These are phyloP conservation scores for Dusona sp. DNA, from an alignment of 2,888 invertebrate genomes.

Conservation along the genomic window DNA sequence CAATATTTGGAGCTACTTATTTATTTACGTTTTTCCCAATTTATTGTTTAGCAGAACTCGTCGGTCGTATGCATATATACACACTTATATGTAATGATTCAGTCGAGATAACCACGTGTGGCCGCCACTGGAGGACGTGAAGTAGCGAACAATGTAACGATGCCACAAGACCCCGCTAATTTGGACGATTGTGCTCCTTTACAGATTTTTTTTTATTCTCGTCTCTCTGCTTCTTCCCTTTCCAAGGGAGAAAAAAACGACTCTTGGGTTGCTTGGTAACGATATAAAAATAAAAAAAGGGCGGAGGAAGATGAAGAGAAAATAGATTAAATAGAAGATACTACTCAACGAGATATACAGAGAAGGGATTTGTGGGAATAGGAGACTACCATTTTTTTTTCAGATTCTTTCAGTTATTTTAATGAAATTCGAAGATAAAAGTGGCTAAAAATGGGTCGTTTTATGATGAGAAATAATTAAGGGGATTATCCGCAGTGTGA, in stretches of 20 bases:
- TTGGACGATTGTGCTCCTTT: conserved; percentile 77
- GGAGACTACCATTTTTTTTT: background rate
- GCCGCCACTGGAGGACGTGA: conserved; percentile 60
- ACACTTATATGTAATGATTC: conserved; percentile 15
- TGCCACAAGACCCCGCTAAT: conserved; percentile 75
- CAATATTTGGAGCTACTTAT: background rate
- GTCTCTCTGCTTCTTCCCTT: conserved; percentile 51
- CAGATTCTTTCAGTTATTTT: background rate
- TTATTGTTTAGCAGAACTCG: conserved; percentile 16
- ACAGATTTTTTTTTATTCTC: conserved; percentile 54
- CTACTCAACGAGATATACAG: conserved; percentile 36
- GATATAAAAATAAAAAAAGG: conserved; percentile 66
- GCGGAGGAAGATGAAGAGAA: conserved; percentile 11
- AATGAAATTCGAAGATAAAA: background rate
- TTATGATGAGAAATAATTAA: background rate
- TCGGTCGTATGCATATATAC: conserved; percentile 23
- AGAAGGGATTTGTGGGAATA: conserved; percentile 23
- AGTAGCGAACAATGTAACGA: conserved; percentile 75
- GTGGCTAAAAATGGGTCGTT: background rate
- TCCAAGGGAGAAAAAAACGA: conserved; percentile 33
- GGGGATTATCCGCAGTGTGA: background rate
- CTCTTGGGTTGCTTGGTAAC: conserved; percentile 21
- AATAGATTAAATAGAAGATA: conserved; percentile 13
- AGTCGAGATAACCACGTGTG: conserved; percentile 47
- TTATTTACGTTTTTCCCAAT: background rate